A percentile compares a stretch with the other conserved stretches of the same genome.
Conservation (phyloP, 1,140 invertebrate species). For the Micrasema minimum region DNA sequence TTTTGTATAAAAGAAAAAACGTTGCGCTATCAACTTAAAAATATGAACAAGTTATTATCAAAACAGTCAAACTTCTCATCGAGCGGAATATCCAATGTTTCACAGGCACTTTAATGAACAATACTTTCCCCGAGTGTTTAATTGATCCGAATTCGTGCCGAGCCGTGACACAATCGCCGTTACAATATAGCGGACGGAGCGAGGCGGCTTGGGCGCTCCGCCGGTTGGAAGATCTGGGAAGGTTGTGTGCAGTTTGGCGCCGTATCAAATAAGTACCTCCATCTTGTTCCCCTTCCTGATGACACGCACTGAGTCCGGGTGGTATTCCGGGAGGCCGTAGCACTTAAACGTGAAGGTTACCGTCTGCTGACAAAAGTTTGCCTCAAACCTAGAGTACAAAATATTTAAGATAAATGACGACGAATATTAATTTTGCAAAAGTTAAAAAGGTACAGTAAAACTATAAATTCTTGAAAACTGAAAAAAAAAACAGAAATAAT, state of each 20-base stretch:
- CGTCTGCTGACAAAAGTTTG: slow-evolving; percentile 83
- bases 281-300: slow-evolving; percentile 80
- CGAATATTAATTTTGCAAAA: too few relatives aligned
- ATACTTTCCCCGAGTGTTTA: slow-evolving; percentile 9
- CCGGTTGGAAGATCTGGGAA: slow-evolving; percentile 44
- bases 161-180: slow-evolving; percentile 9
- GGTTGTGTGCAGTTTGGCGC: slow-evolving; percentile 37
- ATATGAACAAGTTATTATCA: too few relatives aligned
- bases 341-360: slow-evolving; percentile 83
- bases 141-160: slow-evolving; percentile 8
- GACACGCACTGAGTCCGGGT: slow-evolving; percentile 74
- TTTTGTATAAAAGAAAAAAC: too few relatives aligned
- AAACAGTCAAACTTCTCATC: slow-evolving; percentile 22
- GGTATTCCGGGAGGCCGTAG: slow-evolving; percentile 74
- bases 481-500: too few relatives aligned
- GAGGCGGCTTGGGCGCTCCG: slow-evolving; percentile 19
- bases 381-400: slow-evolving; percentile 89
- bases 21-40: not conserved
- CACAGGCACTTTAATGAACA: slow-evolving; percentile 39
- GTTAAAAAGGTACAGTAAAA: too few relatives aligned
- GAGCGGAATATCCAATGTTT: slow-evolving; percentile 2
- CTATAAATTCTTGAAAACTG: too few relatives aligned
- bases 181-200: slow-evolving; percentile 3
- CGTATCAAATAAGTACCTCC: slow-evolving; percentile 80
- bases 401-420: too few relatives aligned